phyloP scores from a whole-genome alignment of 2,888 invertebrate species.

The Lasiommata megera region DNA sequence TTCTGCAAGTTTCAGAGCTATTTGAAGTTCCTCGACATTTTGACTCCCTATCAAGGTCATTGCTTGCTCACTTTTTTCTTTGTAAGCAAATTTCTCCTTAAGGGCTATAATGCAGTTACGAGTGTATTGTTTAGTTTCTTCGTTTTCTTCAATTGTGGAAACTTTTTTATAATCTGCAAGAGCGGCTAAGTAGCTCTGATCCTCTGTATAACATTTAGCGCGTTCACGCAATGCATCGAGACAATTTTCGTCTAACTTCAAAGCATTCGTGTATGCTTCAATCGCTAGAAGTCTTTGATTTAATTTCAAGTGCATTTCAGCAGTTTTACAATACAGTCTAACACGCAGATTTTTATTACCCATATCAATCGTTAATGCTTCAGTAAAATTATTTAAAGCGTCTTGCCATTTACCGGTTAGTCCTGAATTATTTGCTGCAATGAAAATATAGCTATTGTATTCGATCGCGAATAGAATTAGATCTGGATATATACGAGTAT shows the following conservation, averaged over 20 bases:
- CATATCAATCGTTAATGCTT: background rate
- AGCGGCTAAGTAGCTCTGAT: background rate
- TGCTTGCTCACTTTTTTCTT: background rate
- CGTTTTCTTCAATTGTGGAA: background rate
- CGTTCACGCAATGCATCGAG: background rate
- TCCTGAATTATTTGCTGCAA: background rate
- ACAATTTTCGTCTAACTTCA: background rate
- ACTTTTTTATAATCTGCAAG: background rate
- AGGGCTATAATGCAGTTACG: background rate
- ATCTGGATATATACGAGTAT: no score
- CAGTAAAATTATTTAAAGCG: background rate
- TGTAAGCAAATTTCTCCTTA: background rate
- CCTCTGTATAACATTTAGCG: background rate
- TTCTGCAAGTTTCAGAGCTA: background rate
- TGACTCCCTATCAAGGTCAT: background rate
- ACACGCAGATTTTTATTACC: background rate
- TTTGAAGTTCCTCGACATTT: background rate
- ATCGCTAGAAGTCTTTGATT: background rate
- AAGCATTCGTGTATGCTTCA: background rate
- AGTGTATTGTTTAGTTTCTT: background rate
- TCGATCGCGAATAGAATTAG: no score
- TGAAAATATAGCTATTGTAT: no score
- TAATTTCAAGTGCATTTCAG: background rate
- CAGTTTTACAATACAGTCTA: background rate
- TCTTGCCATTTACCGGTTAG: background rate